Base-by-base conservation (phyloP, 2,888 invertebrate species). In the Lymantria monacha region DNA sequence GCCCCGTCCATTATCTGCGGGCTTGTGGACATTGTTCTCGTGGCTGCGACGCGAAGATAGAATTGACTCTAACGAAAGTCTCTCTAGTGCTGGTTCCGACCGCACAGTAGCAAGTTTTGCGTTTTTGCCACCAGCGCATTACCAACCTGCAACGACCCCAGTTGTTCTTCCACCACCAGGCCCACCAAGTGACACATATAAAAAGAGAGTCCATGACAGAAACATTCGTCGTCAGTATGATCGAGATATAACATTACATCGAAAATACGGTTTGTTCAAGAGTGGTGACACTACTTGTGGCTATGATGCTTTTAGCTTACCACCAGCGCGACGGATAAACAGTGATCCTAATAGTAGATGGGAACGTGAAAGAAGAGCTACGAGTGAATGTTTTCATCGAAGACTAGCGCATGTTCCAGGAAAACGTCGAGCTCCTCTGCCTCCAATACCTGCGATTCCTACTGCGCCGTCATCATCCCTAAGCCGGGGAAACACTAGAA, bases 81-180 rank as follows among this genome's bases (percentile, higher is more conserved):
- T 95, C 58, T 93, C 93, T 66, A 95, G 95, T 63, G 92, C 92
- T 46, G 93, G 94, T 72, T 95, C 95, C 66, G 95, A 94, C 51
- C 94, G 95, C 46, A 95, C 95, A 9, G 95, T 93, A 13, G 93
- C 93, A 40, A 95, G 95, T 72, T 95, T 96, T 74, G 94, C 95
- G 13, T 96, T 94, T 77, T 91, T 95, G 60, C 78, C 92, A 48
- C 92, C 95, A 55, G 83, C 90, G 43, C 83, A 86, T 55, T 93
- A 93, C 76, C 81, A 81, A 46, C 78, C 81, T 12, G 79, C 83
- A 15, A 66, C 76, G 31, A 71, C 78, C 44, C 87, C 89, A 14
- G 70, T 87, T 46, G 78, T 87, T 63, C 79, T 87, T 53, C 92
- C 93, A 33, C 83, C 85, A 15, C 88, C 85, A 8, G 92, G 91